These are phyloP conservation scores for Enteromius unitaeniatus DNA, from an alignment of 2,797 vertebrate genomes.

Conservation along the genomic window DNA sequence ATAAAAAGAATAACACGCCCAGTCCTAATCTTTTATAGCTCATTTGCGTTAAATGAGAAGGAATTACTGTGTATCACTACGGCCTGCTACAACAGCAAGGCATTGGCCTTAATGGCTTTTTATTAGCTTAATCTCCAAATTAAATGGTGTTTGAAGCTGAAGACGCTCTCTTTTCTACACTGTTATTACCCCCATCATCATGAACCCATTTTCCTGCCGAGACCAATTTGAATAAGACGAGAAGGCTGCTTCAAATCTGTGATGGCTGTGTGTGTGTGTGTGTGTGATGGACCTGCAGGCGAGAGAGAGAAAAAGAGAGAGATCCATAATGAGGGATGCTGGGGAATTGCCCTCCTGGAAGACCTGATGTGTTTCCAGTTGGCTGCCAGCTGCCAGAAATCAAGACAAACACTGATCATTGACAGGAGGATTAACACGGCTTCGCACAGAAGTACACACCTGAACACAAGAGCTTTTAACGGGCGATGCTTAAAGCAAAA, in stretches of 20 bases:
- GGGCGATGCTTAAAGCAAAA: constrained; percentile 81
- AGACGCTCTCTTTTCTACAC: constrained; percentile 78
- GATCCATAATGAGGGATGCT: constrained; percentile 95
- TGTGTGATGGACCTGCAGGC: constrained; percentile 83
- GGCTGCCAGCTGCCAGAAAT: constrained; percentile 97
- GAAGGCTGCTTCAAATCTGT: constrained; percentile 91
- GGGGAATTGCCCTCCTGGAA: constrained; percentile 95
- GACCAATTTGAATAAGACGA: constrained; percentile 96
- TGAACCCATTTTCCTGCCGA: constrained; percentile 95
- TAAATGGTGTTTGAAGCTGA: constrained; percentile 91
- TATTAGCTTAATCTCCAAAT: constrained; percentile 96
- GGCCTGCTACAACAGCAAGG: constrained; percentile 82
- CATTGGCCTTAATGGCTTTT: constrained; percentile 84
- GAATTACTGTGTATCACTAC: constrained; percentile 88
- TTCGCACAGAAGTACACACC: constrained; percentile 88
- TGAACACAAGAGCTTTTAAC: constrained; percentile 35
- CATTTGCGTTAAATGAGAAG: constrained; percentile 90
- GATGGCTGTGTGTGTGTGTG: constrained; percentile 79
- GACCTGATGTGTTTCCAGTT: constrained; percentile 96
- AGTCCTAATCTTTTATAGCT: constrained; percentile 83
- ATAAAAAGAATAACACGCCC: constrained; percentile 61
- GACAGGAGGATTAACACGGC: constrained; percentile 87
- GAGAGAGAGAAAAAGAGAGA: constrained; percentile 79
- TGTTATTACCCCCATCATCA: constrained; percentile 95
- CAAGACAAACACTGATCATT: constrained; percentile 96